phyloP scores from a whole-genome alignment of 1,140 invertebrate genomes.

The Rhagoletis pomonella region DNA sequence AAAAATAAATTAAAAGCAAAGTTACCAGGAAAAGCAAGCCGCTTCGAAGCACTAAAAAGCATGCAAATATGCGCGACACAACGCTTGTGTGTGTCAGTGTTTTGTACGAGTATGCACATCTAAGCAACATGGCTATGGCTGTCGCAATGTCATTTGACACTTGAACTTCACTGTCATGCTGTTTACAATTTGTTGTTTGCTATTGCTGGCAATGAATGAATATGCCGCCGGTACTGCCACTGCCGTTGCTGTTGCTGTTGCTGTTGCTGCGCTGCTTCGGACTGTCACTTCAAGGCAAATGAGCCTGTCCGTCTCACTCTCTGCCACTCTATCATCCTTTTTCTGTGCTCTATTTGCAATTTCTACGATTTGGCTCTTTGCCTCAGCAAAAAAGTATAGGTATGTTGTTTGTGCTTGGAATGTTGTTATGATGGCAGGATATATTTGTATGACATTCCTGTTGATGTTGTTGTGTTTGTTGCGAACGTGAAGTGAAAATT shows the following conservation, averaged over 20 bases:
- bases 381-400: not conserved
- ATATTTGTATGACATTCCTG: constrained; percentile 9
- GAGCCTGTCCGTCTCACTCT: not conserved
- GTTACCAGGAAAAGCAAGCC: not conserved
- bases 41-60: not conserved
- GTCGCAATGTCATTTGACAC: constrained; percentile 40
- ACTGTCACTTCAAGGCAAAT: constrained; percentile 49
- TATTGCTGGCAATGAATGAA: constrained; percentile 12
- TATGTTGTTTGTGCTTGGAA: not conserved
- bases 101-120: not conserved
- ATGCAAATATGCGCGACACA: not conserved
- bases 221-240: too few species aligned
- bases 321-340: not conserved
- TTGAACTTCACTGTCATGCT: constrained; percentile 50
- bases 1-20: not conserved
- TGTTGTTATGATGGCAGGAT: constrained; percentile 23
- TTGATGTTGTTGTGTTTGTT: not conserved
- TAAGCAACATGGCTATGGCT: not conserved
- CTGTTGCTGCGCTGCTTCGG: not conserved
- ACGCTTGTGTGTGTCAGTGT: not conserved
- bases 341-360: not conserved
- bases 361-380: not conserved
- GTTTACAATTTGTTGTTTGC: constrained; percentile 22
- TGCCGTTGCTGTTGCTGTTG: not conserved
- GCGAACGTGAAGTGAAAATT: constrained; percentile 15